Evolutionary conservation across 2,797 vertebrate genomes (phyloP).

Genomic region (Acrossocheilus fasciatus): DNA sequence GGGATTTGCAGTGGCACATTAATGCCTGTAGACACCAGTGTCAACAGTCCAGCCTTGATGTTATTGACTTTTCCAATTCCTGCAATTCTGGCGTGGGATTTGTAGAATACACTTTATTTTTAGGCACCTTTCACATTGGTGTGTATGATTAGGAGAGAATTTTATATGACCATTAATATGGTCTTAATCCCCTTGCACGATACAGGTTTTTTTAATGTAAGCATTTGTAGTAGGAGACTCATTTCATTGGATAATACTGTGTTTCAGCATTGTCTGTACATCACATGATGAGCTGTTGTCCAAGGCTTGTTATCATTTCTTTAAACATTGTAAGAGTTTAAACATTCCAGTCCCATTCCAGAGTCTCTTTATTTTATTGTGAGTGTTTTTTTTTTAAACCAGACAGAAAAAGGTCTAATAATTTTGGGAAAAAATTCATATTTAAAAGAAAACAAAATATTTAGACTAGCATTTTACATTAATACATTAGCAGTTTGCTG

Average conservation of each 20-base stretch:
- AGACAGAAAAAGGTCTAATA: not conserved
- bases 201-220: not conserved
- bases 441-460: not conserved
- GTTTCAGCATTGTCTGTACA: not conserved
- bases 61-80: constrained; percentile 42
- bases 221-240: not conserved
- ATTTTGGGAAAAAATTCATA: not conserved
- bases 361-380: not conserved
- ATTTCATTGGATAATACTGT: not conserved
- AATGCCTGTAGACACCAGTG: constrained; percentile 63
- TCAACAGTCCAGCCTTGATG: constrained; percentile 55
- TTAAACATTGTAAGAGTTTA: not conserved
- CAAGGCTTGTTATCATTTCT: not conserved
- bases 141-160: not conserved
- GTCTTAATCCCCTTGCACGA: not conserved
- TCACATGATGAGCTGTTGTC: not conserved
- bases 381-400: not conserved
- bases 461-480: not conserved
- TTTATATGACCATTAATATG: not conserved
- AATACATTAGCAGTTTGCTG: not conserved
- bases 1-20: constrained; percentile 67
- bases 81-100: constrained; percentile 1
- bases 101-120: constrained; percentile 12
- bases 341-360: constrained; percentile 8
- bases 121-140: not conserved